These are phyloP conservation scores for Astur gentilis DNA, from an alignment of 2,113 vertebrate species.

Conservation along the genomic window DNA sequence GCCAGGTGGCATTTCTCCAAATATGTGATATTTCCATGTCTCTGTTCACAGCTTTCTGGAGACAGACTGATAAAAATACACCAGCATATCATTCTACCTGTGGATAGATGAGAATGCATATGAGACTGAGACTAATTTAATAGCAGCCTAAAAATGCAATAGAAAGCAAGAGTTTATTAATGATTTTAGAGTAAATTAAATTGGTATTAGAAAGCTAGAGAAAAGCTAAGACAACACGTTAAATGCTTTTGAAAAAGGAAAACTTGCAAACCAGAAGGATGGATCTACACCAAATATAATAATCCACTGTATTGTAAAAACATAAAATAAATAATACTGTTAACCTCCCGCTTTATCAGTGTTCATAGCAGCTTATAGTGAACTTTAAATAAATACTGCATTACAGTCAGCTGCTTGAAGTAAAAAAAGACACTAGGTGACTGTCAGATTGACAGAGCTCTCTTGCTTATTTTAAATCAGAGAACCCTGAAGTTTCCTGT, in stretches of 20 bases:
- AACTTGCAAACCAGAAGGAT: not conserved
- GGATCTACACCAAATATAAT: not conserved
- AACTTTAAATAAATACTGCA: not conserved
- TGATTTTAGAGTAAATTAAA: not conserved
- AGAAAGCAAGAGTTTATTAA: not conserved
- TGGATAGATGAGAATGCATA: not conserved
- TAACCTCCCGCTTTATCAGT: not conserved
- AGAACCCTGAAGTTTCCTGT: not conserved
- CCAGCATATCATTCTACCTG: constrained; percentile 25
- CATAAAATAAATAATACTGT: not conserved
- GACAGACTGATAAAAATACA: constrained; percentile 61
- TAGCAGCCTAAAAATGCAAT: not conserved
- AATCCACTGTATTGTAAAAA: not conserved
- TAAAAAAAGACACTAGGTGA: not conserved
- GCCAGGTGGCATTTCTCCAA: constrained; percentile 67
- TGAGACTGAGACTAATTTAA: not conserved
- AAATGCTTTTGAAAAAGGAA: not conserved
- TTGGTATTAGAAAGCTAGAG: not conserved
- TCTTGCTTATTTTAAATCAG: not conserved
- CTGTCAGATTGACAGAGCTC: not conserved
- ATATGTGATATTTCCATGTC: constrained; percentile 51
- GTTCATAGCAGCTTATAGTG: not conserved
- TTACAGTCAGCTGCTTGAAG: not conserved
- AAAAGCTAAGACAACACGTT: not conserved
- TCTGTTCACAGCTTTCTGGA: constrained; percentile 65